Evolutionary conservation across 2,888 invertebrate genomes (phyloP), one percentile per base, ranked within the genome.

Genomic region (Tiphia femorata): DNA sequence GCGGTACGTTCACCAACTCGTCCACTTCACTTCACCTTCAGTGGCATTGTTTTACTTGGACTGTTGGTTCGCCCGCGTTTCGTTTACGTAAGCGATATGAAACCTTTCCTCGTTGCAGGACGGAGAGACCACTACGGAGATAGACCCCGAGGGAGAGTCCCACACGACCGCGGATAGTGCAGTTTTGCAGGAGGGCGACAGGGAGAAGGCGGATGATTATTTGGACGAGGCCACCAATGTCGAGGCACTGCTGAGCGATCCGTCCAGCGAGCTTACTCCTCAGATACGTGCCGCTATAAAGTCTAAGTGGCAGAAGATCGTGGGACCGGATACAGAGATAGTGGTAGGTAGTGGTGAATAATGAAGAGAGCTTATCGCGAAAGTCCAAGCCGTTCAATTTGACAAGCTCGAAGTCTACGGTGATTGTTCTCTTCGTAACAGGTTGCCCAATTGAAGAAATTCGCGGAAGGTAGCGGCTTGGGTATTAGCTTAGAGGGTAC

Each of bases 401-500:
- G 27, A 27, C 10, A 27, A 27, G 6, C 6, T 7, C 10, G 6
- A 17, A 19, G 19, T 19, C 10, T 12, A 12, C n/a, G n/a, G n/a
- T n/a, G n/a, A 3, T 37, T 37, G 16, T 2, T 40, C 8, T 17
- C 38, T 2, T 35, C 7, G 17, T 14, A 37, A 2, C 79, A 95
- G 94, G 92, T 97, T 67, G 95, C 96, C 56, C 96, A 97, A 86
- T 87, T 98, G 69, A 92, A 91, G 75, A 97, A 97, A 86, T 90
- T 97, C 75, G 92, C 92, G 76, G 91, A 92, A 75, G 95, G 95
- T 37, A 91, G 91, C 41, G 98, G 98, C 1, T 88, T 99, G 49
- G 98, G 98, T 27, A 97, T 99, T 75, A 98, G 97, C 44, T 87
- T 98, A 62, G 98, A 98, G 84, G 98, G 99, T 47, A 99, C 99